Percentiles rank a stretch among this genome's conserved stretches.
Conservation (phyloP, 2,888 invertebrate genomes). For the Dicyrtoma fusca region DNA sequence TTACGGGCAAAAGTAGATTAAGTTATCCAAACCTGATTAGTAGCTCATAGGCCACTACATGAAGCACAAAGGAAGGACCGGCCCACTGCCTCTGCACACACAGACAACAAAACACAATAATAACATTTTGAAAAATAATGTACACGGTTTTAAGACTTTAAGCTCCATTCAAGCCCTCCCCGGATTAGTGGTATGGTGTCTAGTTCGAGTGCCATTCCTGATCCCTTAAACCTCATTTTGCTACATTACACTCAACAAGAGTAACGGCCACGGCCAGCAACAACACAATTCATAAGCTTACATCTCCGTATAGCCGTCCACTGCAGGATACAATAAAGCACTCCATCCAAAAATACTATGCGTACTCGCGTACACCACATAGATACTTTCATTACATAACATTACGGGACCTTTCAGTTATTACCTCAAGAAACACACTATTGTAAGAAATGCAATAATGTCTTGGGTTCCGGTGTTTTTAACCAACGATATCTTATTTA, state of each 20-base stretch:
- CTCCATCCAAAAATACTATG: background rate
- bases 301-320: no score
- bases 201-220: conserved; percentile 22
- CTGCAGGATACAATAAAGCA: background rate
- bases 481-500: no score
- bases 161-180: conserved; percentile 28
- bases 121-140: conserved; percentile 33
- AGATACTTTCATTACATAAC: background rate
- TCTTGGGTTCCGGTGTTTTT: no score
- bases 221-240: background rate
- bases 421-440: no score
- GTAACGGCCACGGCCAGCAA: no score
- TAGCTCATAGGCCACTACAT: background rate
- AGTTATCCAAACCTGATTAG: conserved; percentile 34
- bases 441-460: no score
- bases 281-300: no score
- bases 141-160: conserved; percentile 24
- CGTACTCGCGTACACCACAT: background rate
- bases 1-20: conserved; percentile 28
- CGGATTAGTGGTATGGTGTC: conserved; percentile 29
- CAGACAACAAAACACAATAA: conserved; percentile 22
- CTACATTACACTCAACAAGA: no score
- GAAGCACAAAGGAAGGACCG: no score
- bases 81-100: no score
- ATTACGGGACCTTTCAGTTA: no score